Conservation (phyloP, 1,140 invertebrate genomes). For the Parasteatoda tepidariorum region DNA sequence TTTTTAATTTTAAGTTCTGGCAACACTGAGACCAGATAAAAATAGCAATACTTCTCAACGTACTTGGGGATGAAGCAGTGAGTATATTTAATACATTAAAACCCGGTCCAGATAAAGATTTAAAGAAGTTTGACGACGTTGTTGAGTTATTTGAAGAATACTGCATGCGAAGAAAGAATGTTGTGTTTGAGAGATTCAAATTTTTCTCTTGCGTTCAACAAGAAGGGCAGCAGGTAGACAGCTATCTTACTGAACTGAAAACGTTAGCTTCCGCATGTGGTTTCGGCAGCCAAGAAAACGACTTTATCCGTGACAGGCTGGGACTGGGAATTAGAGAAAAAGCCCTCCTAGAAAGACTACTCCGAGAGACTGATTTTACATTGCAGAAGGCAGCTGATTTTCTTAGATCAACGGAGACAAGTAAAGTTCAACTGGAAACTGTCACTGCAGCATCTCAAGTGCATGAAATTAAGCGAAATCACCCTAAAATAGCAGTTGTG, state of each 20-base stretch:
- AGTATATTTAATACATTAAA: conserved; percentile 28
- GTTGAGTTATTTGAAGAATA: conserved; percentile 2
- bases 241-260: conserved; percentile 67
- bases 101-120: not conserved
- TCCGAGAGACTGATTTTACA: not conserved
- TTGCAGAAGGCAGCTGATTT: conserved; percentile 8
- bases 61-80: conserved; percentile 11
- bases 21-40: not conserved
- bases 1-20: no score
- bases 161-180: conserved; percentile 1
- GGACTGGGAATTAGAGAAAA: conserved; percentile 64
- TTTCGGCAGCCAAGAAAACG: conserved; percentile 65
- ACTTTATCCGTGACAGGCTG: conserved; percentile 67
- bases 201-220: conserved; percentile 18
- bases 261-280: conserved; percentile 66
- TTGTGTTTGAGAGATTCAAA: conserved; percentile 4
- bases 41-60: conserved; percentile 15
- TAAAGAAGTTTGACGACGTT: conserved; percentile 8
- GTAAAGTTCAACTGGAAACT: not conserved
- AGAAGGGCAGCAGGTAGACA: conserved; percentile 64
- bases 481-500: not conserved
- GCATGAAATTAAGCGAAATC: not conserved
- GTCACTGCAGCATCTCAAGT: not conserved
- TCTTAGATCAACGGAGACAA: conserved; percentile 5
- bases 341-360: conserved; percentile 17